phyloP scores from a whole-genome alignment of 2,797 vertebrate species.

The Hippopotamyrus pictus region DNA sequence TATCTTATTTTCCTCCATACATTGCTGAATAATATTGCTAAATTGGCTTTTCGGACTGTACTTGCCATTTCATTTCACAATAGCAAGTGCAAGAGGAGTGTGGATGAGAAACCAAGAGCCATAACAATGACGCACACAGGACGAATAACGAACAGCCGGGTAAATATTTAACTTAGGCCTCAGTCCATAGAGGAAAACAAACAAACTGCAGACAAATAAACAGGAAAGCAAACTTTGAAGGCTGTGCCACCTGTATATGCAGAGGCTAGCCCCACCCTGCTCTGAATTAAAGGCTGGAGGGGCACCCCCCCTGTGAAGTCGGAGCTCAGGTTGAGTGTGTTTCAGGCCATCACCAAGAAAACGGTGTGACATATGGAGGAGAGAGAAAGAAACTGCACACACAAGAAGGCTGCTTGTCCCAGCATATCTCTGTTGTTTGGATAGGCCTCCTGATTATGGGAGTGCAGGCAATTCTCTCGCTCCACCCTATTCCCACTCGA shows the following conservation, averaged over 20 bases:
- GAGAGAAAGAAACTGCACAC: background rate
- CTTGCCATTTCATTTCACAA: background rate
- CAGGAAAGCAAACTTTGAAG: conserved; percentile 13
- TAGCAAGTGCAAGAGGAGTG: background rate
- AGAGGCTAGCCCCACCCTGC: background rate
- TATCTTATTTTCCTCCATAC: background rate
- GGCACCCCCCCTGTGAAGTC: background rate
- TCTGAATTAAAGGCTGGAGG: background rate
- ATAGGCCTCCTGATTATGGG: background rate
- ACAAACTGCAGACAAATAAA: conserved; percentile 13
- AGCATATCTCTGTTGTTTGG: background rate
- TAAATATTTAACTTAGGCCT: conserved; percentile 18
- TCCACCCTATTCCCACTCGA: background rate
- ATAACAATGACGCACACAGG: background rate
- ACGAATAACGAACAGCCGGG: conserved; percentile 7
- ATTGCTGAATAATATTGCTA: background rate
- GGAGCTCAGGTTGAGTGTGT: background rate
- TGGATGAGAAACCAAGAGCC: background rate
- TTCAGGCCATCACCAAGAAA: background rate
- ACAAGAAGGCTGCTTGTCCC: background rate
- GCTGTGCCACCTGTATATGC: background rate
- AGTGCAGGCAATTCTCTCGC: background rate
- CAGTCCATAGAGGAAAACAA: conserved; percentile 10
- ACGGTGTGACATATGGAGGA: background rate
- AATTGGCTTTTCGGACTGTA: background rate